Evolutionary conservation across 2,113 vertebrate genomes (phyloP).

Genomic region (Garra rufa): DNA sequence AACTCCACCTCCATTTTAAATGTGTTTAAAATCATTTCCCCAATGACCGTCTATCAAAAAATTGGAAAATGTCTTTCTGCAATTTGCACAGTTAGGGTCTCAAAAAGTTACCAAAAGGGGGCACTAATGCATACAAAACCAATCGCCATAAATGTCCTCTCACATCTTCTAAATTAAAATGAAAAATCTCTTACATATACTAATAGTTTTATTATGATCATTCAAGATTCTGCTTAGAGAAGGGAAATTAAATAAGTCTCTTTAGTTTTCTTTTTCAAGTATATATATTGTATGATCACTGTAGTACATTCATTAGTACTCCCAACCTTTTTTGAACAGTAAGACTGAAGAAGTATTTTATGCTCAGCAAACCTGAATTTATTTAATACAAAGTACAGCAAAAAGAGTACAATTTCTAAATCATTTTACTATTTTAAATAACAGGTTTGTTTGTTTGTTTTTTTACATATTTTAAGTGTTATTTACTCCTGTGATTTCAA

Average conservation of each 20-base stretch:
- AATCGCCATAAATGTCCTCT: not conserved
- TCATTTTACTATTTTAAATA: no score
- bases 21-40: not conserved
- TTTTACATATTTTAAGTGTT: no score
- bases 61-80: not conserved
- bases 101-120: not conserved
- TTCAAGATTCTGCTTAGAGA: not conserved
- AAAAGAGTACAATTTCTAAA: no score
- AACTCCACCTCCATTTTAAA: not conserved
- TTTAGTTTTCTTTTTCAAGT: no score
- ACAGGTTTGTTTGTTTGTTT: no score
- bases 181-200: not conserved
- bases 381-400: no score
- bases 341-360: no score
- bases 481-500: no score
- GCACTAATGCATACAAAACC: constrained; percentile 1
- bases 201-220: not conserved
- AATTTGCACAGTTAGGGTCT: not conserved
- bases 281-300: no score
- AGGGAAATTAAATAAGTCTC: not conserved
- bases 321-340: no score
- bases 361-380: no score
- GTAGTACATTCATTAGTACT: no score
- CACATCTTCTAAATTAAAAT: not conserved
- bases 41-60: not conserved